Evolutionary conservation across 2,888 invertebrate genomes (phyloP), one percentile per base, ranked within the genome.

Genomic region (Troilus luridus): DNA sequence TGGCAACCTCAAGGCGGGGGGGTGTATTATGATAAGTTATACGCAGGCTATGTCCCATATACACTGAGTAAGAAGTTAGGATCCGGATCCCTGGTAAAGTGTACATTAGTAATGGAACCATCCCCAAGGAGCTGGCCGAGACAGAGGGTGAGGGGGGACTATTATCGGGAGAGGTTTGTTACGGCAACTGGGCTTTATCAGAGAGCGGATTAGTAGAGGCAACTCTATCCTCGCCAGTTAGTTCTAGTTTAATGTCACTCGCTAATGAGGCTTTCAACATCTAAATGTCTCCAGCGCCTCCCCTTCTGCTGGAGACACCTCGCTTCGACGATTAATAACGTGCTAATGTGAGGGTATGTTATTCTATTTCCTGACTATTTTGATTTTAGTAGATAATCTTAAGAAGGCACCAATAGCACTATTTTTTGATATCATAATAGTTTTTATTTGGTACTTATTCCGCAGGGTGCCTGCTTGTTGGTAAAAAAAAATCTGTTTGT

Each of bases 51-150:
- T n/a, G 56, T n/a, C 56, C 54, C 85, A 85, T 85, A 81, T 54
- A 85, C 85, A 85, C 85, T 85, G 58, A 85, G 85, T 85, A 85
- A 56, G 85, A 85, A 85, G 85, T 85, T 85, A 85, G 85, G 56
- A n/a, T 56, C 11, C 56, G 85, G 56, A 85, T 85, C 85, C 56
- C 56, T 85, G n/a, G 56, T 85, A 85, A 85, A 85, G 85, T 85
- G 85, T 85, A 14, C 85, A 85, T 85, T 85, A 85, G 85, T 56
- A 85, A 85, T 85, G 85, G 21, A 85, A 58, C 56, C 85, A 85
- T 85, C 85, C 85, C 85, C 11, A 85, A 85, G 85, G 85, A 85
- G 58, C 54, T 54, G 85, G n/a, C n/a, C n/a, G 85, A 5, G 85
- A 85, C 85, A 58, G 85, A 12, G 85, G 56, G 85, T 19, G 21